A percentile compares a stretch with the other conserved stretches of the same genome.
These are phyloP conservation scores for Ophthalmolycus amberensis DNA, from an alignment of 2,113 vertebrate species.

Conservation along the genomic window DNA sequence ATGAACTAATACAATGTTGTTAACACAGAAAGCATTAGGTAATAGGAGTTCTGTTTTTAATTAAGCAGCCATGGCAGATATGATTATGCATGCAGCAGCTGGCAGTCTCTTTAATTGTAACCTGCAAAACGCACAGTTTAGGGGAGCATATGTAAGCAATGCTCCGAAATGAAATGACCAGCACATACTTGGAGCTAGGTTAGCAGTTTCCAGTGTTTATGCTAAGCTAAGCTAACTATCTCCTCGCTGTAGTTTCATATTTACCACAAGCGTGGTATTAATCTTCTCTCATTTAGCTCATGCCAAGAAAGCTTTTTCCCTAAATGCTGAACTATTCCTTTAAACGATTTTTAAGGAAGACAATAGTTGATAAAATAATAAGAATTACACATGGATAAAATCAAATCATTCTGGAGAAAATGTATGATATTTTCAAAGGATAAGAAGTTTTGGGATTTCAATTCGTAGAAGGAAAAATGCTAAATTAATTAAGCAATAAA, in stretches of 20 bases:
- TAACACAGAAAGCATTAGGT: conserved; percentile 17
- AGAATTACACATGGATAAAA: background rate
- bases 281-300: background rate
- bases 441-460: background rate
- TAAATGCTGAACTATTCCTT: background rate
- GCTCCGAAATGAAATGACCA: background rate
- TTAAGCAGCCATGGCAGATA: conserved; percentile 16
- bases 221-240: background rate
- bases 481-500: background rate
- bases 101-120: conserved; percentile 28
- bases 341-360: background rate
- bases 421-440: background rate
- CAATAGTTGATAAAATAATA: background rate
- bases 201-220: background rate
- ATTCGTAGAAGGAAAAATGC: background rate
- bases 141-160: background rate
- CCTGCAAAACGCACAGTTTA: background rate
- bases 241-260: background rate
- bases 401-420: background rate
- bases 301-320: background rate
- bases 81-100: conserved; percentile 30
- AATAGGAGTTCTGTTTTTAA: conserved; percentile 50
- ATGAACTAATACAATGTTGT: conserved; percentile 27
- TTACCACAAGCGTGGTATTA: background rate
- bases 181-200: background rate